Conservation (phyloP, 2,888 invertebrate species). For the Dione vanillae region DNA sequence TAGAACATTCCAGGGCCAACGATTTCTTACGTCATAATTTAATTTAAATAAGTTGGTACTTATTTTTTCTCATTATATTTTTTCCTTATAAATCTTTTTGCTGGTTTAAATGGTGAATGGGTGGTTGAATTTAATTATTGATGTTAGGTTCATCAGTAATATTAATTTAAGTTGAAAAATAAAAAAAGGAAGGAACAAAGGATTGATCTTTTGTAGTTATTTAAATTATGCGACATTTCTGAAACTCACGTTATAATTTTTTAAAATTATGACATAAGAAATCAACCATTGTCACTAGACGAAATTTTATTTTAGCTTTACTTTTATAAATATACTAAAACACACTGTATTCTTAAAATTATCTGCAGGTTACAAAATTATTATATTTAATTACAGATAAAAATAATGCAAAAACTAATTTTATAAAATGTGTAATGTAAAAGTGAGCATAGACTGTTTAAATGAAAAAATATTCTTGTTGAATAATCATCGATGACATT, state of each 20-base stretch:
- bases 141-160: too few relatives aligned
- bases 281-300: not conserved
- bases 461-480: too few relatives aligned
- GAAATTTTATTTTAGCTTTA: not conserved
- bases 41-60: not conserved
- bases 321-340: not conserved
- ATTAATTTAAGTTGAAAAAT: too few relatives aligned
- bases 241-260: not conserved
- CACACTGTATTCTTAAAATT: not conserved
- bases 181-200: too few relatives aligned
- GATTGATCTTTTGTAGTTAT: too few relatives aligned
- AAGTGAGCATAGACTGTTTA: too few relatives aligned
- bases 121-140: too few relatives aligned
- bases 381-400: not conserved
- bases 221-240: too few relatives aligned
- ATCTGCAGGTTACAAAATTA: not conserved
- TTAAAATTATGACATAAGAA: conserved; percentile 12
- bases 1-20: conserved; percentile 10
- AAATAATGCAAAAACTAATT: not conserved
- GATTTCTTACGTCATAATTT: conserved; percentile 22
- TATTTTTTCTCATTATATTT: not conserved
- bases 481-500: too few relatives aligned
- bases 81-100: not conserved
- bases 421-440: too few relatives aligned
- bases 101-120: not conserved